These are phyloP conservation scores for Agrochola lychnidis DNA, from an alignment of 2,888 invertebrate genomes.

Conservation along the genomic window DNA sequence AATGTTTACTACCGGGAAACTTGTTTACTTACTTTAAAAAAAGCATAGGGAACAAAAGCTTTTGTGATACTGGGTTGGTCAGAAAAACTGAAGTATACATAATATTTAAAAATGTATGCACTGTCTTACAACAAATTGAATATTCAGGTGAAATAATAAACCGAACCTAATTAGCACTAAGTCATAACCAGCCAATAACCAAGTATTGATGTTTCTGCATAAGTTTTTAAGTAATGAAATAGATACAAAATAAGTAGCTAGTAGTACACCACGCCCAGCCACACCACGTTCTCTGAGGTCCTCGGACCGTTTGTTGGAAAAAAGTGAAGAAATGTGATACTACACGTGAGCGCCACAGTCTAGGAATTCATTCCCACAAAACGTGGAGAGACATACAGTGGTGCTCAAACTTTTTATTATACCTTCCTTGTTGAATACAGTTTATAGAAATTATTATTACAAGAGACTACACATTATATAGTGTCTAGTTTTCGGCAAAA, in stretches of 20 bases:
- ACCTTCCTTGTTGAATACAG: background rate
- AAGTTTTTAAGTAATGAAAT: background rate
- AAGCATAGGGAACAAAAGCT: background rate
- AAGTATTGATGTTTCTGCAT: too few relatives aligned
- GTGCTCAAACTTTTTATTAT: constrained; percentile 61
- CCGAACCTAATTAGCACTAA: background rate
- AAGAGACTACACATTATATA: background rate
- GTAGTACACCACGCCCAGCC: too few relatives aligned
- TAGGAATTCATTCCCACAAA: constrained; percentile 58
- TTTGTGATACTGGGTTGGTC: background rate
- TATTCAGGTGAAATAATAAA: background rate
- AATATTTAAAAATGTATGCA: background rate
- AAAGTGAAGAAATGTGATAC: constrained; percentile 57
- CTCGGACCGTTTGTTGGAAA: background rate
- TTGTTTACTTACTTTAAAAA: background rate
- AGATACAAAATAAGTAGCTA: background rate
- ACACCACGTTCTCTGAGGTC: constrained; percentile 13
- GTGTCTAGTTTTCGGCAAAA: background rate
- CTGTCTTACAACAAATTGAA: background rate
- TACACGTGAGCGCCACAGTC: constrained; percentile 71
- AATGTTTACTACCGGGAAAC: background rate
- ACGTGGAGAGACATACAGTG: constrained; percentile 63
- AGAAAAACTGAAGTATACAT: background rate
- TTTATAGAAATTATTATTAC: background rate
- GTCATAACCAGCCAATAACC: background rate